phyloP scores from a whole-genome alignment of 2,888 invertebrate species.

The Eilema caniola region DNA sequence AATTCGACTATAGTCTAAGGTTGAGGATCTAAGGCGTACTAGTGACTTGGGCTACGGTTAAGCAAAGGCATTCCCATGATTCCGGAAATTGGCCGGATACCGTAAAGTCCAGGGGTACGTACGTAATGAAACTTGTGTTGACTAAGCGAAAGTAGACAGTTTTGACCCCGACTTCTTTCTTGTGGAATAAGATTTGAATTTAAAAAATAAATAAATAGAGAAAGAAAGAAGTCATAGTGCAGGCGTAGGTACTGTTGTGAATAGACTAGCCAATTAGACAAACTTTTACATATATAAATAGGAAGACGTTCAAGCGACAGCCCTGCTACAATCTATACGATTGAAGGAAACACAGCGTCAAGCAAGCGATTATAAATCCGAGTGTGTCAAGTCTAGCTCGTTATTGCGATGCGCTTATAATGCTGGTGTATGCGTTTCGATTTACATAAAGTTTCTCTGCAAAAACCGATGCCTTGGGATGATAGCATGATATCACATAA shows the following conservation, averaged over 20 bases:
- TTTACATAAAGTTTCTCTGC: conserved; percentile 25
- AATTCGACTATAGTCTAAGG: too few relatives aligned
- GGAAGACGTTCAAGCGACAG: conserved; percentile 19
- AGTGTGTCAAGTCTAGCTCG: conserved; percentile 34
- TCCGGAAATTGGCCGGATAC: neutral
- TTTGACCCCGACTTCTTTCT: too few relatives aligned
- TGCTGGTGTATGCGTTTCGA: conserved; percentile 24
- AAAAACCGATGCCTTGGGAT: neutral
- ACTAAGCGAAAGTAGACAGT: too few relatives aligned
- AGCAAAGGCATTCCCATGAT: neutral
- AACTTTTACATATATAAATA: too few relatives aligned
- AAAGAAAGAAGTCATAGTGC: neutral
- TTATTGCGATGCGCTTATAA: conserved; percentile 37
- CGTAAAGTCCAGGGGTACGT: neutral
- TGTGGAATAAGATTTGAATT: too few relatives aligned
- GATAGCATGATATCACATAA: neutral
- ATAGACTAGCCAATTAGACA: too few relatives aligned
- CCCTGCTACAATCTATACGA: conserved; percentile 30
- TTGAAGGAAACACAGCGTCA: conserved; percentile 38
- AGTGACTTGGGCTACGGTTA: too few relatives aligned
- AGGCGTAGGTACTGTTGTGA: too few relatives aligned
- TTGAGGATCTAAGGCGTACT: neutral
- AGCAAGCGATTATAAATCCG: conserved; percentile 37
- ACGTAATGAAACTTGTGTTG: neutral
- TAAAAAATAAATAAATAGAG: neutral